Percentiles rank a stretch among this genome's conserved stretches.
Conservation (phyloP, 2,113 vertebrate species). For the Argyrosomus japonicus region DNA sequence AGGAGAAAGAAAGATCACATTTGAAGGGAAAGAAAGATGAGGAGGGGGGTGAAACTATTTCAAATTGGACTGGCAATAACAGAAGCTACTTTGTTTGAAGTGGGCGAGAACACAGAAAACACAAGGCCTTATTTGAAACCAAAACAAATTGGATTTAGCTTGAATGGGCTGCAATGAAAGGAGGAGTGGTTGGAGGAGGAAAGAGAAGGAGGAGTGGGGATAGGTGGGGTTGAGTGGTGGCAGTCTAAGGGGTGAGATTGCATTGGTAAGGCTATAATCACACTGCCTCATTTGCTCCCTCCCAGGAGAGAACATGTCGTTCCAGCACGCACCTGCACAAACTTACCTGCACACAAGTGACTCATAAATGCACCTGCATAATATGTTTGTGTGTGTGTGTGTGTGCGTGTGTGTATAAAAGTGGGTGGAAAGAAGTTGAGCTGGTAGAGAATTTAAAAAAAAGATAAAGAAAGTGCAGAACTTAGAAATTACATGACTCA, state of each 20-base stretch:
- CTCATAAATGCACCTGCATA: neutral
- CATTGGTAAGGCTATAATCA: slow-evolving; percentile 71
- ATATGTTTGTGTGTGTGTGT: neutral
- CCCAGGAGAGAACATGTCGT: slow-evolving; percentile 39
- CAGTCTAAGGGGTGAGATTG: slow-evolving; percentile 72
- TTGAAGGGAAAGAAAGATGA: slow-evolving; percentile 15
- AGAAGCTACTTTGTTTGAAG: slow-evolving; percentile 68
- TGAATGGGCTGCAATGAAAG: slow-evolving; percentile 60
- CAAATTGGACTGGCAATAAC: slow-evolving; percentile 68
- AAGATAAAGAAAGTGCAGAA: neutral
- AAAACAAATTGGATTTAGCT: slow-evolving; percentile 79
- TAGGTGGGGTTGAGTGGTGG: slow-evolving; percentile 38
- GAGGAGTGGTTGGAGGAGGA: slow-evolving; percentile 46
- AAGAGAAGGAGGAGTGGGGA: neutral
- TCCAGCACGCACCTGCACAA: slow-evolving; percentile 48
- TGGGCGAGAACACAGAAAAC: slow-evolving; percentile 64
- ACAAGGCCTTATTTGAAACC: slow-evolving; percentile 72
- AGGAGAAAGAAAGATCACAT: slow-evolving; percentile 25
- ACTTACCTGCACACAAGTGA: slow-evolving; percentile 1
- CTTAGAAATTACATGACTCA: neutral
- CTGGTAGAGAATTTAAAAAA: neutral
- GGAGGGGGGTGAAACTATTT: slow-evolving; percentile 10
- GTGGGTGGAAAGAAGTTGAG: neutral
- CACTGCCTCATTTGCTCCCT: slow-evolving; percentile 65
- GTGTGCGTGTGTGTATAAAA: neutral